phyloP scores from a whole-genome alignment of 2,888 invertebrate genomes.

The Quadroppia sp. region DNA sequence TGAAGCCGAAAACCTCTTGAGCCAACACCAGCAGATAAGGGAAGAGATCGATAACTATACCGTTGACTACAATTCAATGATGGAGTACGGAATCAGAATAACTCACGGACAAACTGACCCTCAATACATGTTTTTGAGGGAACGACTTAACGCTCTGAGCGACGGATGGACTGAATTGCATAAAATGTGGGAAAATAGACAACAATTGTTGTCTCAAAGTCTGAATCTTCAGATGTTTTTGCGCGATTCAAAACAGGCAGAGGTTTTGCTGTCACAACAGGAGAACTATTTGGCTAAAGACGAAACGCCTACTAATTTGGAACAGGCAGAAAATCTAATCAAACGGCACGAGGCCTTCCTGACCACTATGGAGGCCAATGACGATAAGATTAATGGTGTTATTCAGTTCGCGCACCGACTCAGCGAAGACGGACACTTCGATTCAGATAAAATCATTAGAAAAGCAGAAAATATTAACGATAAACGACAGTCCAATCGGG shows the following conservation, averaged over 20 bases:
- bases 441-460: conserved; percentile 91
- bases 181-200: conserved; percentile 99
- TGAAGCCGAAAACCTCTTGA: conserved; percentile 93
- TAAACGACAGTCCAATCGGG: conserved; percentile 75
- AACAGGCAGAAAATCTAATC: conserved; percentile 94
- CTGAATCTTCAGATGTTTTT: conserved; percentile 92
- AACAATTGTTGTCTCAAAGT: conserved; percentile 87
- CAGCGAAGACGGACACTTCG: conserved; percentile 89
- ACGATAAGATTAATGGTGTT: conserved; percentile 96
- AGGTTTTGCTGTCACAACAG: conserved; percentile 94
- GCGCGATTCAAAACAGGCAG: conserved; percentile 94
- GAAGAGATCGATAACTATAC: conserved; percentile 99
- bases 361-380: conserved; percentile 99
- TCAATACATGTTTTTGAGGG: conserved; percentile 99
- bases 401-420: conserved; percentile 87
- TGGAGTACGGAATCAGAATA: conserved; percentile 95
- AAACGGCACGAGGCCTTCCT: conserved; percentile 98
- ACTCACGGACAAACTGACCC: conserved; percentile 91
- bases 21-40: conserved; percentile 95
- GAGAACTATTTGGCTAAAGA: conserved; percentile 96
- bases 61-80: conserved; percentile 97
- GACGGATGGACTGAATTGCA: conserved; percentile 99
- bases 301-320: conserved; percentile 85
- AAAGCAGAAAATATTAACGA: conserved; percentile 92
- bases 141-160: conserved; percentile 92